These are phyloP conservation scores for Chamaea fasciata DNA, from an alignment of 2,113 vertebrate species.

Conservation along the genomic window DNA sequence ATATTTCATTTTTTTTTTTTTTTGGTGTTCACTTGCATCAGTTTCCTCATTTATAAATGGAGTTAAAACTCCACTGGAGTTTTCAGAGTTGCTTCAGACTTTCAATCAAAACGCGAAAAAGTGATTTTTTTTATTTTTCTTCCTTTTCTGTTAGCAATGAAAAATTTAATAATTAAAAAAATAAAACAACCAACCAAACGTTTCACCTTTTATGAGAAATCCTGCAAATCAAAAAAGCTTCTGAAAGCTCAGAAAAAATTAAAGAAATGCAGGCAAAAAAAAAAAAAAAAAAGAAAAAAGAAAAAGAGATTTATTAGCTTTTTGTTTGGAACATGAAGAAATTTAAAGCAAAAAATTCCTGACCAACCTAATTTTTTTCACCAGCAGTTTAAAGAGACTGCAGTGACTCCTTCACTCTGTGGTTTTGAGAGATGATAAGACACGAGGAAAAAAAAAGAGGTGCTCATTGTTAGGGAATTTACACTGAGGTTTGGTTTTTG, in stretches of 20 bases:
- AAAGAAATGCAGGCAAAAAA: not conserved
- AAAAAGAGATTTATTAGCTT: not conserved
- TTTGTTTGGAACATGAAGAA: not conserved
- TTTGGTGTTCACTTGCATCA: not conserved
- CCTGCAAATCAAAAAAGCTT: not conserved
- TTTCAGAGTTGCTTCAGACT: not conserved
- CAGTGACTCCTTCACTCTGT: not conserved
- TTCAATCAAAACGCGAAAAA: not conserved
- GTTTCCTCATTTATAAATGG: not conserved
- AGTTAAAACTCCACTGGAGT: not conserved
- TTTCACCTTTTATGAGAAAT: not conserved
- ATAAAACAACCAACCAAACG: no score
- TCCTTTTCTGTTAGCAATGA: not conserved
- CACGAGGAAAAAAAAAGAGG: not conserved
- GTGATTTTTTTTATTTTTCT: not conserved
- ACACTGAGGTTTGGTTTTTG: not conserved
- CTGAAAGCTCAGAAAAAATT: not conserved
- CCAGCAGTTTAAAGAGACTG: not conserved
- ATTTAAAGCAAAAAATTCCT: not conserved
- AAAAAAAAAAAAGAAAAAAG: no score
- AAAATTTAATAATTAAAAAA: not conserved
- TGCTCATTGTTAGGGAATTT: not conserved
- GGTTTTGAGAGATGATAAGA: not conserved
- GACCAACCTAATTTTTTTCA: not conserved
- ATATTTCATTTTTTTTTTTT: accelerated